Evolutionary conservation across 2,113 vertebrate genomes (phyloP).

Genomic region (Xenopus laevis): DNA sequence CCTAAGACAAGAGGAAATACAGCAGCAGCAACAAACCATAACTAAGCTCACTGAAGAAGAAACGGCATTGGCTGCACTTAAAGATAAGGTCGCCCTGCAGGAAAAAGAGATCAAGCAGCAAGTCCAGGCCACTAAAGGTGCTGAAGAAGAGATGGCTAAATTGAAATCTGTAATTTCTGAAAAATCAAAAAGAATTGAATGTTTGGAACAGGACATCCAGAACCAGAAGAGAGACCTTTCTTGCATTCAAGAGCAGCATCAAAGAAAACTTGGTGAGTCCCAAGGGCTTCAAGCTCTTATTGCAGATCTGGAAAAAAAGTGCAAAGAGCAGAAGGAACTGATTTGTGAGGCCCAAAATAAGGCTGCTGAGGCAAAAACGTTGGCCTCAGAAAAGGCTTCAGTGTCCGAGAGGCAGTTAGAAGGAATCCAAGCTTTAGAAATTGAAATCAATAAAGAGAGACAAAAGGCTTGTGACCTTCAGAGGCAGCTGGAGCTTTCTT

Average conservation of each 20-base stretch:
- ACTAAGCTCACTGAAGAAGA: slow-evolving; percentile 54
- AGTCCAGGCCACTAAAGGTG: not conserved
- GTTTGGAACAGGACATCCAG: slow-evolving; percentile 29
- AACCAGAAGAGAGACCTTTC: not conserved
- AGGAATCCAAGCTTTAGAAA: slow-evolving; percentile 31
- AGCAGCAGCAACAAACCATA: slow-evolving; percentile 50
- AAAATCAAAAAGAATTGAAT: slow-evolving; percentile 38
- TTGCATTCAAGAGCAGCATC: slow-evolving; percentile 20
- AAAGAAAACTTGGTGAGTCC: slow-evolving; percentile 45
- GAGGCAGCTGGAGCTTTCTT: slow-evolving; percentile 52
- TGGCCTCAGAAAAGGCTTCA: slow-evolving; percentile 29
- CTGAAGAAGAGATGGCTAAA: not conserved
- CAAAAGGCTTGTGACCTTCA: slow-evolving; percentile 50
- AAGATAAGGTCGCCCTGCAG: slow-evolving; percentile 36
- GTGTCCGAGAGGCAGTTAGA: slow-evolving; percentile 33
- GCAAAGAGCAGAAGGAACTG: slow-evolving; percentile 48
- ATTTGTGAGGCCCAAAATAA: slow-evolving; percentile 35
- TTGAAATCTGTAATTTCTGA: not conserved
- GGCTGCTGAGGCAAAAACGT: slow-evolving; percentile 5
- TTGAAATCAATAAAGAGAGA: slow-evolving; percentile 41
- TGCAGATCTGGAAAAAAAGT: slow-evolving; percentile 52
- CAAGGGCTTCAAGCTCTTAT: slow-evolving; percentile 47
- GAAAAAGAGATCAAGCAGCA: slow-evolving; percentile 46
- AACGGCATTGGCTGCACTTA: slow-evolving; percentile 12
- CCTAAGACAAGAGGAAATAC: slow-evolving; percentile 49